Evolutionary conservation across 2,113 vertebrate species (phyloP), one percentile per base, ranked within the genome.

Genomic region (Cryptotis parvus): DNA sequence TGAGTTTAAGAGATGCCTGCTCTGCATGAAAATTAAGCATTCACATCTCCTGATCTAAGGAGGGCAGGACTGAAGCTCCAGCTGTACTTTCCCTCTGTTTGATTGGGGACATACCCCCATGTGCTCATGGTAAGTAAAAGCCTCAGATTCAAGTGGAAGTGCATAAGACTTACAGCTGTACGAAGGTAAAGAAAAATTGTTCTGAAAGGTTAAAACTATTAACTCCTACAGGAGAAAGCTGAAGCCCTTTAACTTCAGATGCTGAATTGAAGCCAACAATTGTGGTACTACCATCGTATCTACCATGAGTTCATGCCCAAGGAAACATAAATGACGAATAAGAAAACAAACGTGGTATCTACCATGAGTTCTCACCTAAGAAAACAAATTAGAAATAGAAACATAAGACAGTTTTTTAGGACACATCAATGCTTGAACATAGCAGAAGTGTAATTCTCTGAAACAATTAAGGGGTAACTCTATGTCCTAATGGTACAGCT

Each of bases 121-220:
- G 11, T 72, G 33, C 65, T 69, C 35, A 33, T 29, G 14, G 52
- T 14, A 33, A 39, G 41, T 76, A 78, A 84, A 49, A 33, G 74
- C 52, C 22, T 85, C n/a, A 10, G 35, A 43, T 85, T 73, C 83
- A 72, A 85, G 65, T 68, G 37, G 35, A 89, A 84, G 33, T 72
- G 61, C 61, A 66, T 11, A 84, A 66, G 35, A 87, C 74, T 29
- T n/a, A 29, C 1, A 61, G 35, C 66, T 75, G 27, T 26, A 80
- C 26, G 70, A 84, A 81, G 61, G 39, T 68, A 68, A 11, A 83
- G 80, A 81, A 39, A 24, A 92, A 92, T 35, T 90, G 6, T 52
- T 76, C 55, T 18, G 29, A 83, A 88, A 27, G 45, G n/a, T 81
- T 77, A 83, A 45, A 92, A 80, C 41, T 76, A 93, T 83, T 80